Base-by-base conservation (phyloP, 2,888 invertebrate genomes). In the Melanotus villosus region DNA sequence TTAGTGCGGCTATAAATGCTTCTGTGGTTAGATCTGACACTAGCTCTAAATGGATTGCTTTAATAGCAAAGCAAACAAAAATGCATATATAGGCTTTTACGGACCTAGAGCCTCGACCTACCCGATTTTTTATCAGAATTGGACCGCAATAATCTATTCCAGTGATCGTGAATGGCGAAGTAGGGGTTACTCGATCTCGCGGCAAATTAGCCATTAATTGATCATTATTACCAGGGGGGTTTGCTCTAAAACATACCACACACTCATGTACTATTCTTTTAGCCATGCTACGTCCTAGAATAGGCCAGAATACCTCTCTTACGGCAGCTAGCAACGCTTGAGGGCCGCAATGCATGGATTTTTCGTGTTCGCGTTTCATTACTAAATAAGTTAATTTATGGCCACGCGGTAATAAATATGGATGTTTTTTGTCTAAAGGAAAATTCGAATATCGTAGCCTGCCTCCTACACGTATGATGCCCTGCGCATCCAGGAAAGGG, bases 61-160 rank as follows among this genome's bases (percentile, higher is more conserved):
- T 75, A 0, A 74, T 74, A 1, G 73, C 34, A 19, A 78, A 34
- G 52, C 78, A 76, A 4, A 78, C 68, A 36, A 77, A 77, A 12
- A 38, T 14, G 2, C n/a, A n/a, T 12, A 38, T 1, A 12, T 38
- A 38, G 14, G 7, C 6, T 34, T 34, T 34, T 9, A 2, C 5
- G 2, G 6, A 9, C 2, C 2, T 9, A 5, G 2, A 9, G 2
- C 34, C 34, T 9, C 34, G 5, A 34, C 38, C 38, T n/a, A 34
- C n/a, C 1, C 14, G n/a, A 26, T 26, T 26, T 26, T 26, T 26
- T 7, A 26, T 26, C 5, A 38, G 2, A 12, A 38, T 12, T 5
- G 6, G 38, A 2, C 38, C 38, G 2, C 12, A 2, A 14, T n/a
- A 38, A 12, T 38, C 38, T 5, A 12, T 14, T 6, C 38, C 38